phyloP scores from a whole-genome alignment of 1,140 invertebrate species.

The Callitettix versicolor region DNA sequence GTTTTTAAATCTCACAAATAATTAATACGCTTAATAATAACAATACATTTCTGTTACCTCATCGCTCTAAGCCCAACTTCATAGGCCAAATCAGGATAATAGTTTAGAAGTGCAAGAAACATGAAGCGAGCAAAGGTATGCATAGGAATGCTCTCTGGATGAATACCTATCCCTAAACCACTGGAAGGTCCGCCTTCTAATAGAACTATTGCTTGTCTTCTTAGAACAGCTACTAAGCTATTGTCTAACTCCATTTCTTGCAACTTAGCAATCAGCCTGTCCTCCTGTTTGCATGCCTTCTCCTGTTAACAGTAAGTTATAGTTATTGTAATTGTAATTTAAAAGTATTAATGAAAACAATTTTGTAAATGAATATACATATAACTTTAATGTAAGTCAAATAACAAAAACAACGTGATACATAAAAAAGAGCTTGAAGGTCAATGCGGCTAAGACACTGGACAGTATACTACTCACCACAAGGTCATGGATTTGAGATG shows the following conservation, averaged over 20 bases:
- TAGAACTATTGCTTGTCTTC: constrained; percentile 46
- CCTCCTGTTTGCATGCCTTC: constrained; percentile 63
- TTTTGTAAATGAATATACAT: too few species aligned
- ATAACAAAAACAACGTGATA: too few species aligned
- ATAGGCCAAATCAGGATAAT: constrained; percentile 67
- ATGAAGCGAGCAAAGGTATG: constrained; percentile 73
- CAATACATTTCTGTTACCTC: constrained; percentile 35
- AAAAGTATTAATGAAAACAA: too few species aligned
- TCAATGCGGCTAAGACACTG: too few species aligned
- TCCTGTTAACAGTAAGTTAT: constrained; percentile 33
- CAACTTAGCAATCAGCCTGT: constrained; percentile 59
- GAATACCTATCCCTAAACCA: constrained; percentile 61
- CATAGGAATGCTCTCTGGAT: constrained; percentile 67
- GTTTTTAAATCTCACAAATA: too few species aligned
- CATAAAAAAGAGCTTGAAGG: too few species aligned
- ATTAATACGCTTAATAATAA: too few species aligned
- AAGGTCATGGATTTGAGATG: too few species aligned
- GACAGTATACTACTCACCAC: too few species aligned
- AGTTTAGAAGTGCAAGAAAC: constrained; percentile 59
- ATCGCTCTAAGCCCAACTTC: constrained; percentile 49
- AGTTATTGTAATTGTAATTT: too few species aligned
- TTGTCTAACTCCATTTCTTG: constrained; percentile 66
- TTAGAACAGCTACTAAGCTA: constrained; percentile 47
- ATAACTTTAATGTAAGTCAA: too few species aligned
- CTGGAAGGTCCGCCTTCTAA: constrained; percentile 62